phyloP scores from a whole-genome alignment of 2,888 invertebrate genomes.

The Eupithecia pulchellata region DNA sequence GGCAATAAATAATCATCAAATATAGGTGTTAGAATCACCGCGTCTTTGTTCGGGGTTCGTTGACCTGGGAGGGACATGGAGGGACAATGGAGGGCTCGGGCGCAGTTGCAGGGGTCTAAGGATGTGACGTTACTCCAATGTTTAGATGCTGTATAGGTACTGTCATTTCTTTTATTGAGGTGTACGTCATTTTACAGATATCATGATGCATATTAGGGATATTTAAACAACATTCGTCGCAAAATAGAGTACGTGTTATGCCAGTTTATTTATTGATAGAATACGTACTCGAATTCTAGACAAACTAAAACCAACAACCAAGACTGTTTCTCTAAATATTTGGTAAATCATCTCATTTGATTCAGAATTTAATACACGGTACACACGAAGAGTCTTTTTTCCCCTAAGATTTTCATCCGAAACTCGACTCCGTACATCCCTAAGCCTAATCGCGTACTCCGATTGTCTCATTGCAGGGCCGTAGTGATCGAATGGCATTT shows the following conservation, averaged over 20 bases:
- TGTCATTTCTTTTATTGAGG: not conserved
- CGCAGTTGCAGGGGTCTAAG: constrained; percentile 37
- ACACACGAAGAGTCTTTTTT: not conserved
- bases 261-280: not conserved
- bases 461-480: constrained; percentile 43
- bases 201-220: not conserved
- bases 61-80: constrained; percentile 66
- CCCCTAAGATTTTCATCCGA: not conserved
- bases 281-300: not conserved
- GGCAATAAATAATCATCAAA: constrained; percentile 64
- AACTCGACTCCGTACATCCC: not conserved
- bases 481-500: constrained; percentile 52
- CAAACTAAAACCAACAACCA: not conserved
- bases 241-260: not conserved
- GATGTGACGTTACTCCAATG: constrained; percentile 24
- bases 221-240: not conserved
- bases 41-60: constrained; percentile 58
- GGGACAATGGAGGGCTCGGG: constrained; percentile 57
- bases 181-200: not conserved
- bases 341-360: not conserved
- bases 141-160: not conserved
- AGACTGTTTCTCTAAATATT: not conserved
- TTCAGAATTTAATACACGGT: not conserved
- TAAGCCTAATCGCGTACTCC: constrained; percentile 8
- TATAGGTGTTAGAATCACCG: constrained; percentile 64